Evolutionary conservation across 2,888 invertebrate species (phyloP).

Genomic region (Sphaerophoria taeniata): DNA sequence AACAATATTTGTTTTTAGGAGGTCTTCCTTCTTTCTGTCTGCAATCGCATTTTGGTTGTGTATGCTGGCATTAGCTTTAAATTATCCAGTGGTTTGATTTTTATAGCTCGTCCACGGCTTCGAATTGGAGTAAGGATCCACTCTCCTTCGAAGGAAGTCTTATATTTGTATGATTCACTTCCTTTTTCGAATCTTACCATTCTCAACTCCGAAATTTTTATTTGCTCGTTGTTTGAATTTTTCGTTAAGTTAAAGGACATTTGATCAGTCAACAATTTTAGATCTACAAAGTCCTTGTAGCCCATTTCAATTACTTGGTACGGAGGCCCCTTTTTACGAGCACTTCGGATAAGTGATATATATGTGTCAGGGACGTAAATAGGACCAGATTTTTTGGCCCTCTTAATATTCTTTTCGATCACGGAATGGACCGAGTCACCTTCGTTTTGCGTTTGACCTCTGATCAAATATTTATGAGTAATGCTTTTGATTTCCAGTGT

Average conservation of each 20-base stretch:
- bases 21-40: slow-evolving; percentile 29
- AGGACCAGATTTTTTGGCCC: slow-evolving; percentile 33
- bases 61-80: slow-evolving; percentile 24
- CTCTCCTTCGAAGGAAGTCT: slow-evolving; percentile 43
- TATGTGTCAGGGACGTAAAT: slow-evolving; percentile 20
- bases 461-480: slow-evolving; percentile 27
- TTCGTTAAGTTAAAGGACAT: slow-evolving; percentile 45
- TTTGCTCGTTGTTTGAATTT: slow-evolving; percentile 27
- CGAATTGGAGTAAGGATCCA: slow-evolving; percentile 38
- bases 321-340: slow-evolving; percentile 34
- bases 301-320: too few species aligned
- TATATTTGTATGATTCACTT: slow-evolving; percentile 22
- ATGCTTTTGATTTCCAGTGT: slow-evolving; percentile 45
- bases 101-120: slow-evolving; percentile 16
- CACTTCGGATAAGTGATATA: slow-evolving; percentile 15
- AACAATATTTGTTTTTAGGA: slow-evolving; percentile 36
- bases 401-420: slow-evolving; percentile 24
- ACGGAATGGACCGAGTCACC: slow-evolving; percentile 21
- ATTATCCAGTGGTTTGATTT: slow-evolving; percentile 8
- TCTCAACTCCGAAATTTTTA: slow-evolving; percentile 41
- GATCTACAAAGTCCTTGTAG: too few species aligned
- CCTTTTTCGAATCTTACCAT: slow-evolving; percentile 39
- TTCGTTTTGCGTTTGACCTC: slow-evolving; percentile 36
- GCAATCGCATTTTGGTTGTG: slow-evolving; percentile 21
- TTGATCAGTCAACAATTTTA: slow-evolving; percentile 36